Evolutionary conservation across 1,140 invertebrate species (phyloP), one percentile per base, ranked within the genome.

Genomic region (Diorhabda elongata): DNA sequence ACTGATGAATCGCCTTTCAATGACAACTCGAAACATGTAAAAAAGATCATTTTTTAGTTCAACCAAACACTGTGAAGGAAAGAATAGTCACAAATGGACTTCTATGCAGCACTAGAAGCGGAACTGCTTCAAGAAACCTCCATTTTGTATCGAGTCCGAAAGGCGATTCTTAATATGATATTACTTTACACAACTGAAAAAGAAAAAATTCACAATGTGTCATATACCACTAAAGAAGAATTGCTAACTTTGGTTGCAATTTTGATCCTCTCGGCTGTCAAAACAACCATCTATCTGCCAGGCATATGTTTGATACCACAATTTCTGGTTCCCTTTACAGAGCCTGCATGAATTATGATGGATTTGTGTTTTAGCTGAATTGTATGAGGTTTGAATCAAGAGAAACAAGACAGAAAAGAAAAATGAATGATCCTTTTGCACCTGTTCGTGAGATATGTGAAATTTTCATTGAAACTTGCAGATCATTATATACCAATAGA

Each of bases 361-460:
- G 82, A 63, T 26, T 26, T 83, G 81, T 70, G 62, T 81, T 82
- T 74, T 58, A 82, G 8, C 61, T 79, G 47, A 67, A 71, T 58
- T 79, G 74, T 69, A 58, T 26, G 26, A 26, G 79, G 58, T 80
- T 82, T 69, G 77, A 81, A 69, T 70, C 78, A 59, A 77, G 75
- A 72, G 59, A 45, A 64, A 78, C 76, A 42, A 69, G 78, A 66
- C 42, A 61, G 3, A 66, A 70, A 65, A 68, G 75, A 63, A 72
- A 69, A 59, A 62, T 69, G 65, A 45, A 65, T 45, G 80, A 82
- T 72, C 69, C 73, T 65, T 80, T 82, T 75, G 77, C 78, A 43
- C 74, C 26, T 26, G 26, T 26, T 26, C 1, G 26, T 26, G 26
- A 26, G 26, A 26, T 26, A 26, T 26, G 26, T 26, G 26, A 26